These are phyloP conservation scores for Synodontis membranacea DNA, from an alignment of 2,113 vertebrate genomes.

Conservation along the genomic window DNA sequence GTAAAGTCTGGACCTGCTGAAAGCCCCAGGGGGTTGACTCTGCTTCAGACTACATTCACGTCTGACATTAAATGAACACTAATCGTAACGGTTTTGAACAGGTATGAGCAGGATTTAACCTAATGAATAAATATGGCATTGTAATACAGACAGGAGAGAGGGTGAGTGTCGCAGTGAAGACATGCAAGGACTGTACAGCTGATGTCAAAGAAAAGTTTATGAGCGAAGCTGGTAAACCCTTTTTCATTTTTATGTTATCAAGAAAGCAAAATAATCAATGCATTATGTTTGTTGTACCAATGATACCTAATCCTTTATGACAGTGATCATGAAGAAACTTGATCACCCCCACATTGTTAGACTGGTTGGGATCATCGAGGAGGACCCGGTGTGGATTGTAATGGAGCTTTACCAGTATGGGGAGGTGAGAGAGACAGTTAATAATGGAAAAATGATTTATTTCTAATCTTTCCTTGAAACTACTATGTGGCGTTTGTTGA, in stretches of 20 bases:
- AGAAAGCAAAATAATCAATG: not conserved
- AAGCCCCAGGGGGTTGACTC: not conserved
- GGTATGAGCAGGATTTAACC: not conserved
- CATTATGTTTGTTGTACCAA: not conserved
- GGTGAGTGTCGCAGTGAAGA: slow-evolving; percentile 86
- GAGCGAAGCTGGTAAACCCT: slow-evolving; percentile 84
- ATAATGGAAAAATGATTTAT: not conserved
- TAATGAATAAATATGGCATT: not conserved
- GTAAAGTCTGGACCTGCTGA: not conserved
- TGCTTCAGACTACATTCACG: not conserved
- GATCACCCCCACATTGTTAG: slow-evolving; percentile 92
- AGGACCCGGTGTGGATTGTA: slow-evolving; percentile 90
- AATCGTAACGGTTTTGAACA: not conserved
- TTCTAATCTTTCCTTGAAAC: not conserved
- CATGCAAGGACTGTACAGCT: slow-evolving; percentile 85
- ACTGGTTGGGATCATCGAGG: slow-evolving; percentile 85
- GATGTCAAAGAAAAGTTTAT: slow-evolving; percentile 94
- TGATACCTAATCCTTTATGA: slow-evolving; percentile 14
- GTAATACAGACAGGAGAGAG: slow-evolving; percentile 77
- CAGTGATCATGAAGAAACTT: slow-evolving; percentile 89
- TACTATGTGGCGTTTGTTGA: not conserved
- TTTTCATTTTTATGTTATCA: not conserved
- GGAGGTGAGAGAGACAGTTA: slow-evolving; percentile 76
- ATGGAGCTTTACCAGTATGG: slow-evolving; percentile 90
- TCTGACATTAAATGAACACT: not conserved